phyloP scores from a whole-genome alignment of 2,113 vertebrate species.

The Scytalopus superciliaris region DNA sequence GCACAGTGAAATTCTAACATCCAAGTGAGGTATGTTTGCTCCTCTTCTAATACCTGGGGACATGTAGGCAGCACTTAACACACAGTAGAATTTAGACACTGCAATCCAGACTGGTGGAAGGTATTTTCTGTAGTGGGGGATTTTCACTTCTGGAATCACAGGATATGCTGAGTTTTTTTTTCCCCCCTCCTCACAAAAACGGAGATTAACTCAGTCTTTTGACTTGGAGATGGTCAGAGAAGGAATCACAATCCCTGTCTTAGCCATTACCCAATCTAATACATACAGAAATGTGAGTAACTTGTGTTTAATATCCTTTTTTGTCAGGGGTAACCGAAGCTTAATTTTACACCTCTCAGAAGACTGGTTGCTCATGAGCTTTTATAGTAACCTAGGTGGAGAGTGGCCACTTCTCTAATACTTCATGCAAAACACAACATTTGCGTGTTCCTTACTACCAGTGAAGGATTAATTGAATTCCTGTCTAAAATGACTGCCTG shows the following conservation, averaged over 20 bases:
- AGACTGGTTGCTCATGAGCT: neutral
- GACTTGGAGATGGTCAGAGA: neutral
- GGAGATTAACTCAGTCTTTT: neutral
- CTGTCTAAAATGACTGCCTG: neutral
- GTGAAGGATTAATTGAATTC: neutral
- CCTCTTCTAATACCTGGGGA: neutral
- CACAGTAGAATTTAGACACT: neutral
- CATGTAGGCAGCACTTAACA: neutral
- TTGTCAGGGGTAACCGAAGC: neutral
- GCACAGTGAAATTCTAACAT: neutral
- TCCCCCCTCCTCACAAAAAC: neutral
- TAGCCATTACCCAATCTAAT: neutral
- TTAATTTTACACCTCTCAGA: neutral
- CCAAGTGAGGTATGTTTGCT: neutral
- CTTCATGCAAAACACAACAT: neutral
- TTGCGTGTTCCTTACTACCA: neutral
- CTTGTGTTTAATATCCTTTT: neutral
- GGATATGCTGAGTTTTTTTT: neutral
- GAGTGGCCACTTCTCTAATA: neutral
- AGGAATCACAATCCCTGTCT: neutral
- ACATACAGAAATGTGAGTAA: neutral
- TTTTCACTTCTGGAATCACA: neutral
- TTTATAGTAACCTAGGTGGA: neutral
- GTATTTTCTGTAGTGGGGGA: neutral
- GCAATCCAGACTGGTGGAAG: neutral